Evolutionary conservation across 92 coral and sea anemone species (phyloP).

Genomic region (Montipora capitata): DNA sequence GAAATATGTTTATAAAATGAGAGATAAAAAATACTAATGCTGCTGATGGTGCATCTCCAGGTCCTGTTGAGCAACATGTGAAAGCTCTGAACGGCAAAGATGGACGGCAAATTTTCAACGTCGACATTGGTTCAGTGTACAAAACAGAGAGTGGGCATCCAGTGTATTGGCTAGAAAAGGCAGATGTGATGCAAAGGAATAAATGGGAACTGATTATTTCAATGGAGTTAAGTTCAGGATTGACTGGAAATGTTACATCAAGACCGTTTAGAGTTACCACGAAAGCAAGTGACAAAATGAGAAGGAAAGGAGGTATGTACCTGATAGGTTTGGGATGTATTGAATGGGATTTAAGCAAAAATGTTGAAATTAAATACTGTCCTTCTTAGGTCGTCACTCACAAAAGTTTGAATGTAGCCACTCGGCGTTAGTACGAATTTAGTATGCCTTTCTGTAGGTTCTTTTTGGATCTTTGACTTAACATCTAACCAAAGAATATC

Average conservation of each 20-base stretch:
- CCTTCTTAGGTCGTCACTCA: too few relatives aligned
- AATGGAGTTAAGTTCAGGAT: constrained; percentile 46
- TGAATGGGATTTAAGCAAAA: neutral
- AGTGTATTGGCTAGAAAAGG: constrained; percentile 85
- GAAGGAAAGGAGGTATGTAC: constrained; percentile 38
- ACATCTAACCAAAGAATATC: neutral
- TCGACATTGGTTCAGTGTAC: constrained; percentile 85
- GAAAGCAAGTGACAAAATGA: constrained; percentile 46
- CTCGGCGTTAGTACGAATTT: too few relatives aligned
- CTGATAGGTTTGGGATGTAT: too few relatives aligned
- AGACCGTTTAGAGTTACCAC: constrained; percentile 52
- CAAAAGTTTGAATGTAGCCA: too few relatives aligned
- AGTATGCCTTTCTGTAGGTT: too few relatives aligned
- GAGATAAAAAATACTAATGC: neutral
- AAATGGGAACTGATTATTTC: constrained; percentile 75
- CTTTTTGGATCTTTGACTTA: neutral
- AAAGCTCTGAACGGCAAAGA: constrained; percentile 27
- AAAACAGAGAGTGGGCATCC: constrained; percentile 73
- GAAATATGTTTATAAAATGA: neutral
- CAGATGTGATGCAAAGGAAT: constrained; percentile 75
- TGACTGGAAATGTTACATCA: constrained; percentile 44
- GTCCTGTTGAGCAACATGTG: constrained; percentile 73
- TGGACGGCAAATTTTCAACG: constrained; percentile 58
- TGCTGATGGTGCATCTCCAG: constrained; percentile 8
- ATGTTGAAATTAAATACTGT: too few relatives aligned